These are phyloP conservation scores for Laticauda laticaudata DNA, from an alignment of 2,113 vertebrate genomes.

Conservation along the genomic window DNA sequence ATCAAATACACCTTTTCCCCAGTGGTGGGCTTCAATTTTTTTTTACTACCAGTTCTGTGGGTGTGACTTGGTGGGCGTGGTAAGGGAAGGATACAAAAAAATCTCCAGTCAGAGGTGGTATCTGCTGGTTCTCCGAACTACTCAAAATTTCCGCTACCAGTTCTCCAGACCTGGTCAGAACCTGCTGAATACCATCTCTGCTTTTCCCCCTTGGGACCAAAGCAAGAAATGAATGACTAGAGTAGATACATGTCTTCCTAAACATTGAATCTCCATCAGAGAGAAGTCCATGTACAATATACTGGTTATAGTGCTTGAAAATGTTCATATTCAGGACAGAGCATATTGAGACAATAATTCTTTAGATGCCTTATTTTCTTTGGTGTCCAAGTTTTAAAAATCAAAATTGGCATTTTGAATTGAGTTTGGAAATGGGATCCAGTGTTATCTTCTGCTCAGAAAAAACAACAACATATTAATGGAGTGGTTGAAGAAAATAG, in stretches of 20 bases:
- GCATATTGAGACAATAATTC: not conserved
- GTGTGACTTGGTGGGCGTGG: too few species aligned
- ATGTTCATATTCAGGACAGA: not conserved
- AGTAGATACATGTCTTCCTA: not conserved
- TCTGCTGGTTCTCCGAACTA: too few species aligned
- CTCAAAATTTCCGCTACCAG: too few species aligned
- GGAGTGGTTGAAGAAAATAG: not conserved
- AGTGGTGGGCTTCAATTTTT: too few species aligned
- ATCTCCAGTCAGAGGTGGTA: too few species aligned
- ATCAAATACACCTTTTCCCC: not conserved
- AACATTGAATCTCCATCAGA: not conserved
- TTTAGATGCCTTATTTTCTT: not conserved
- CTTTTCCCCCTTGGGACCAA: not conserved
- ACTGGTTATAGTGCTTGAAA: not conserved
- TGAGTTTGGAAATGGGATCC: not conserved
- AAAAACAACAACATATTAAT: not conserved
- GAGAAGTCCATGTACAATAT: not conserved
- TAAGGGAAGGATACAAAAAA: too few species aligned
- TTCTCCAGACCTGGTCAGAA: too few species aligned
- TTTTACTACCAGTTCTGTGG: too few species aligned
- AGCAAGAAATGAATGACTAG: not conserved
- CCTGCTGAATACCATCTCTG: too few species aligned
- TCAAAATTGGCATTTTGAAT: not conserved
- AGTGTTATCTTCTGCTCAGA: not conserved
- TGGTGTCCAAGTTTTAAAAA: not conserved